Evolutionary conservation across 2,113 vertebrate genomes (phyloP).

Genomic region (Malaclemys terrapin): DNA sequence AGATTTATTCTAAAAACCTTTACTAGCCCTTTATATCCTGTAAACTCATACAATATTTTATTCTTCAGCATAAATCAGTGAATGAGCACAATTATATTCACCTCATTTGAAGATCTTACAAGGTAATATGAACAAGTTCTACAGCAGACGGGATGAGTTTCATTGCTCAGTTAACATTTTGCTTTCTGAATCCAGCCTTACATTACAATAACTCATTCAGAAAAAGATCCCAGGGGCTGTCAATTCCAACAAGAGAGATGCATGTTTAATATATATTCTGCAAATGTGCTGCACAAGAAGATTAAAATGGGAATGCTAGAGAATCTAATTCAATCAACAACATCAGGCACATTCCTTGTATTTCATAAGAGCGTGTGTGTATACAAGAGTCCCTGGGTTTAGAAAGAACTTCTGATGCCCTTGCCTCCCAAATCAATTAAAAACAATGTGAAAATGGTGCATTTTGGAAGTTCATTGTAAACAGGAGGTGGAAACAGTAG

Average conservation of each 20-base stretch:
- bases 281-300: neutral
- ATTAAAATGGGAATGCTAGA: neutral
- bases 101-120: constrained; percentile 33
- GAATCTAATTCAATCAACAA: neutral
- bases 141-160: neutral
- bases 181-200: constrained; percentile 40
- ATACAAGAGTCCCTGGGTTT: neutral
- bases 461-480: neutral
- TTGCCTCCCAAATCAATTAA: neutral
- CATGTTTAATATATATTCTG: neutral
- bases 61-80: constrained; percentile 39
- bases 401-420: neutral
- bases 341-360: neutral
- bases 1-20: constrained; percentile 56
- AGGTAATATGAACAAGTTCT: neutral
- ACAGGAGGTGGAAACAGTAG: neutral
- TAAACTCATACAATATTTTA: constrained; percentile 32
- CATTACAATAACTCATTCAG: constrained; percentile 17
- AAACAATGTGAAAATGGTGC: neutral
- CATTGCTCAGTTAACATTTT: neutral
- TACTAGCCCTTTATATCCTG: neutral
- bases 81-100: constrained; percentile 10
- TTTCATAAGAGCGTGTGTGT: neutral
- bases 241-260: constrained; percentile 27
- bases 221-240: neutral